Base-by-base conservation (phyloP, 2,888 invertebrate species). In the Sphaeridia pumilis region DNA sequence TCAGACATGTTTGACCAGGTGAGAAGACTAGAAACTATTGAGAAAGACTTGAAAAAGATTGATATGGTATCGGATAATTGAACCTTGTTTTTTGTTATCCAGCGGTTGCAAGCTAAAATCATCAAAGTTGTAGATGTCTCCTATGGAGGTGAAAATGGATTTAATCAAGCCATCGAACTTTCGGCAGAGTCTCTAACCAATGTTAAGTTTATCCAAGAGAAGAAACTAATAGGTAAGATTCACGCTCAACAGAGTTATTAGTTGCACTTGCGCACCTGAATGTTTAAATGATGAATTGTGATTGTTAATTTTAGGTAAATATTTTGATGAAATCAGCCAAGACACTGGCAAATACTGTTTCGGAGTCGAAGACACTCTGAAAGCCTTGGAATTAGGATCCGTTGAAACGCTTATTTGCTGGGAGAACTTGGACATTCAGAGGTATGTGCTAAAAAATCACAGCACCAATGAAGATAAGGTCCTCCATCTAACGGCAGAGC, bases 1-100 rank as follows among this genome's bases (percentile, higher is more conserved):
- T 97, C 97, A 0, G 97, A 98, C 71, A 97, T 98, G 95, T 98
- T 98, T 74, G 98, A 98, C 76, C 93, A 90, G 70, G 93, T 94
- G 72, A 79, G 83, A n/a, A n/a, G n/a, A n/a, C n/a, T n/a, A n/a
- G n/a, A n/a, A n/a, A n/a, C n/a, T n/a, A n/a, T n/a, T n/a, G n/a
- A n/a, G n/a, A n/a, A n/a, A n/a, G n/a, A n/a, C n/a, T n/a, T n/a
- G n/a, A n/a, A n/a, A n/a, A n/a, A n/a, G n/a, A n/a, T n/a, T n/a
- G n/a, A n/a, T n/a, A n/a, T n/a, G n/a, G n/a, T n/a, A n/a, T n/a
- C n/a, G n/a, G n/a, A n/a, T n/a, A n/a, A n/a, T n/a, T n/a, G n/a
- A n/a, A n/a, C n/a, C n/a, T n/a, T n/a, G 10, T 17, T 38, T 38
- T 5, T 38, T 38, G n/a, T n/a, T n/a, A n/a, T n/a, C n/a, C 74